Evolutionary conservation across 2,797 vertebrate species (phyloP), one percentile per base, ranked within the genome.

Genomic region (Sciurus carolinensis): DNA sequence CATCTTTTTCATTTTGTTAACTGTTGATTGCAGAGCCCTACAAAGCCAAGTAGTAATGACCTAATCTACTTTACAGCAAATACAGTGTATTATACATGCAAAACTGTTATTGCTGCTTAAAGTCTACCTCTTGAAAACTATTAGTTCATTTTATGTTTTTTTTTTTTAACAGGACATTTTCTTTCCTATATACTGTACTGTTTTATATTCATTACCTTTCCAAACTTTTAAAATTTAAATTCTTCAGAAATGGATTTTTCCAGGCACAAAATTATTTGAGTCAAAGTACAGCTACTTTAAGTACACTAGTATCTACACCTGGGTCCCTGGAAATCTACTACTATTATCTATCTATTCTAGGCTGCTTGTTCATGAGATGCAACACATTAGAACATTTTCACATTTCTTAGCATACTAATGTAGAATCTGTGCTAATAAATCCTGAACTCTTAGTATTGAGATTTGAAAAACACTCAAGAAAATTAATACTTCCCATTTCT

Each of bases 61-160:
- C 98, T 98, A 98, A n/a, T 98, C 98, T 98, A 98, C 96, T 98
- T 83, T 98, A 98, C 97, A 98, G 97, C 96, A 98, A 98, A 97
- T 89, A 96, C 97, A 98, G 98, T 98, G 98, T 98, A 99, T 98
- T 99, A 99, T 98, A 99, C 99, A 99, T 99, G 99, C 99, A 99
- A 99, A 99, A 99, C 98, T 98, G 98, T 99, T 99, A 99, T 99
- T 99, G 99, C 99, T 99, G 99, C 99, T 99, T 99, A 99, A 99
- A 98, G 98, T 98, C 99, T 99, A 99, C 99, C 97, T 98, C 98
- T 97, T 98, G 22, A 97, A 97, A 92, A 88, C 84, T 98, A 99
- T 99, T 99, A 99, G 98, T 99, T 99, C 98, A 98, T 98, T 97
- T 98, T 99, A 99, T 99, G 99, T 99, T 99, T 98, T 98, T 39